These are phyloP conservation scores for Lepidostoma basale DNA, from an alignment of 1,140 invertebrate species.

Conservation along the genomic window DNA sequence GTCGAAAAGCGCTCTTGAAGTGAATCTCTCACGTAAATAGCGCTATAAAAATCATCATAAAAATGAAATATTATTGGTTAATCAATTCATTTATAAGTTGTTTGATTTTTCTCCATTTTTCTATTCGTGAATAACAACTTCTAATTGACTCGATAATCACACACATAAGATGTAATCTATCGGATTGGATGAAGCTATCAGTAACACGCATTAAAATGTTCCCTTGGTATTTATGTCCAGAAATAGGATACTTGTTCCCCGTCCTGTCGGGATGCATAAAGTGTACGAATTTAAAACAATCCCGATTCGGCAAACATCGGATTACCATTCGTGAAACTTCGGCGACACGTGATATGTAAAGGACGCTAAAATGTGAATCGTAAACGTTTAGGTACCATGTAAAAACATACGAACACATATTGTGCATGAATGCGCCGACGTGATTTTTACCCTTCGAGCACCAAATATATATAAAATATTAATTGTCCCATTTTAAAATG, in stretches of 20 bases:
- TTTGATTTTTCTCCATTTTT: background rate
- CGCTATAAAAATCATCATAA: no score
- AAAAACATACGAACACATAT: slow-evolving; percentile 21
- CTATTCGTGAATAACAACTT: background rate
- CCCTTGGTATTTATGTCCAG: background rate
- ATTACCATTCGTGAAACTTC: slow-evolving; percentile 31
- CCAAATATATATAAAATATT: no score
- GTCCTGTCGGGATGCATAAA: background rate
- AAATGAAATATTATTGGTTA: no score
- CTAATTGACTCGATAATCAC: background rate
- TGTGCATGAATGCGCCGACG: background rate
- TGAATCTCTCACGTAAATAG: no score
- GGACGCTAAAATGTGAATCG: slow-evolving; percentile 28
- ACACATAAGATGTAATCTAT: background rate
- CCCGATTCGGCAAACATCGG: slow-evolving; percentile 21
- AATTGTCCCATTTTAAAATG: no score
- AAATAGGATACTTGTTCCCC: slow-evolving; percentile 1
- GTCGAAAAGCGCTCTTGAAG: no score
- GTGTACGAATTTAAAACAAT: slow-evolving; percentile 16
- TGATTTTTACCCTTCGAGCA: no score
- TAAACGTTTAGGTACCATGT: slow-evolving; percentile 5
- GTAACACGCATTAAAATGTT: background rate
- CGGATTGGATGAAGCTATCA: background rate
- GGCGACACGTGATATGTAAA: slow-evolving; percentile 35
- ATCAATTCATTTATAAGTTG: no score